Evolutionary conservation across 2,888 invertebrate genomes (phyloP), one percentile per base, ranked within the genome.

Genomic region (Calephelis perditalis): DNA sequence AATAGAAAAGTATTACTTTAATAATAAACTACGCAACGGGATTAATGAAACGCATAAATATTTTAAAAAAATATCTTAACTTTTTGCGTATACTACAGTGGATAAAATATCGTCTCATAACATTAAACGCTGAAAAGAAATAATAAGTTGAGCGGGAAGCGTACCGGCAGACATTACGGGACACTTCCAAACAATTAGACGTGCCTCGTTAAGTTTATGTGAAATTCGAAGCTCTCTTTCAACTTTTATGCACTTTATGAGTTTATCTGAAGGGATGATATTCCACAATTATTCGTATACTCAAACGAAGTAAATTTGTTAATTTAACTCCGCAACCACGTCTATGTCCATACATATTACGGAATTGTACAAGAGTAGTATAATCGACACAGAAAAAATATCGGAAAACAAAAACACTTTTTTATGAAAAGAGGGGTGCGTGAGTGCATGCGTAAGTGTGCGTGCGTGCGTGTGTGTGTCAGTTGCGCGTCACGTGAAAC

Each of bases 161-260:
- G 62, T 70, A 72, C 73, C 70, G 65, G 68, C 65, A 58, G 73
- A 70, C 71, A 75, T 77, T 77, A 72, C 73, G 73, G 70, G 80
- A 81, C 79, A 83, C 85, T 88, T 87, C 84, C 82, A 82, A 85
- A 86, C 87, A 89, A 89, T 89, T 89, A 89, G 86, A 83, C 75
- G 72, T 70, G 75, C 70, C 80, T 86, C 88, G 86, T 88, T 89
- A 86, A 76, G 76, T 84, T 83, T 75, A 82, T 76, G 77, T 62
- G 74, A 71, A 73, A 72, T 78, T 74, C 73, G 73, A 75, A 70
- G 72, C 71, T 69, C 70, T 72, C 73, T 72, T 72, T 73, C 71
- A 66, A 73, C 72, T 73, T 69, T 70, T 71, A 67, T 79, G 77
- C 79, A 69, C 76, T 81, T 83, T 81, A 80, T 75, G 78, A 75